Percentiles rank a stretch among this genome's conserved stretches.
Conservation (phyloP, 2,113 vertebrate genomes). For the Aldabrachelys gigantea region DNA sequence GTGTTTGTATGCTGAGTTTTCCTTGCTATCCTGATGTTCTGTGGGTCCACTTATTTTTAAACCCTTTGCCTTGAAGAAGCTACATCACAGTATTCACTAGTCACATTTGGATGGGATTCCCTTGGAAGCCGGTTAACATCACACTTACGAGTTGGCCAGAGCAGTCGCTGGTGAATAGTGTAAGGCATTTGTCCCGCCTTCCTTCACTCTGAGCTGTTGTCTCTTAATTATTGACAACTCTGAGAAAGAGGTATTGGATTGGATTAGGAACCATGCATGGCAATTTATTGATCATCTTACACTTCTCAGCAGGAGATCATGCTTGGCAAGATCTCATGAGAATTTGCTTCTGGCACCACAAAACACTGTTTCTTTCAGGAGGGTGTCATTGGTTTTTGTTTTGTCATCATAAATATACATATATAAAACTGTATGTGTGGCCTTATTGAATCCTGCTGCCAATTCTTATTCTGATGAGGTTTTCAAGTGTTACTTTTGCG, state of each 20-base stretch:
- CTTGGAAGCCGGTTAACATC: constrained; percentile 27
- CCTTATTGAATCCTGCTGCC: not conserved
- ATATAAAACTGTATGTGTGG: not conserved
- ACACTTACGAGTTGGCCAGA: not conserved
- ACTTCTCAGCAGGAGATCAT: not conserved
- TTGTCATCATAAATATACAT: not conserved
- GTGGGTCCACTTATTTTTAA: constrained; percentile 57
- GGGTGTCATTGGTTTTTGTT: constrained; percentile 17
- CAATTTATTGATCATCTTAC: constrained; percentile 33
- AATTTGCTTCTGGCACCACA: constrained; percentile 40
- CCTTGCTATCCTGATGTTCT: constrained; percentile 64
- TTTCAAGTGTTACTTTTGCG: not conserved
- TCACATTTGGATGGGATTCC: constrained; percentile 51
- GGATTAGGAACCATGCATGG: not conserved
- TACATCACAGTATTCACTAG: constrained; percentile 53
- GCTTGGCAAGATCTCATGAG: not conserved
- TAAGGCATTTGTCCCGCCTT: constrained; percentile 44
- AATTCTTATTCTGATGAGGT: not conserved
- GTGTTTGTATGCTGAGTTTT: constrained; percentile 64
- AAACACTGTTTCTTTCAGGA: constrained; percentile 15
- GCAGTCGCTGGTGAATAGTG: constrained; percentile 11
- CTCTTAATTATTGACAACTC: constrained; percentile 34
- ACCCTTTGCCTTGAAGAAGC: constrained; percentile 50
- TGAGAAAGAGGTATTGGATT: not conserved
- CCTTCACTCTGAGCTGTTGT: constrained; percentile 21